These are phyloP conservation scores for Anoncus sp. DNA, from an alignment of 2,888 invertebrate species.

Conservation along the genomic window DNA sequence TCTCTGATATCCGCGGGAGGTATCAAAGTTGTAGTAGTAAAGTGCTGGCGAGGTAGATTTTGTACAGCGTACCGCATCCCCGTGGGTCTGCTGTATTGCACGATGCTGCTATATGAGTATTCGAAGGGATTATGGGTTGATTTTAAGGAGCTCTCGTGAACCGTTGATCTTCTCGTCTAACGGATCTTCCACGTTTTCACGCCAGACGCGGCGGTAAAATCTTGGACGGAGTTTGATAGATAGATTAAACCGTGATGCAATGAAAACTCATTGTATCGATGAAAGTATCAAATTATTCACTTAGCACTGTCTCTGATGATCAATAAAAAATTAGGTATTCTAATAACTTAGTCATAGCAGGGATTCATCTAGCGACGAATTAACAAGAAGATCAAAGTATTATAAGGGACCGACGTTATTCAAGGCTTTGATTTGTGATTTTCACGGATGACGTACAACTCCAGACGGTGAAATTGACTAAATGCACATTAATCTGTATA, in stretches of 20 bases:
- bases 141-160: slow-evolving; percentile 56
- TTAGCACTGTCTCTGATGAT: slow-evolving; percentile 7
- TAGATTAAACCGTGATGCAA: slow-evolving; percentile 7
- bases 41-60: slow-evolving; percentile 55
- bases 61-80: slow-evolving; percentile 29
- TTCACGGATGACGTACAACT: not conserved
- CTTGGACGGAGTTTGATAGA: slow-evolving; percentile 43
- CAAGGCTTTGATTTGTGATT: not conserved
- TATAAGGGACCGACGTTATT: not conserved
- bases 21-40: slow-evolving; percentile 55
- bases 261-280: slow-evolving; percentile 13
- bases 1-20: slow-evolving; percentile 51
- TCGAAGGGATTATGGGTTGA: slow-evolving; percentile 61
- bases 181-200: slow-evolving; percentile 17
- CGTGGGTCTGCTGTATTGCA: slow-evolving; percentile 55
- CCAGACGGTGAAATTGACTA: not conserved
- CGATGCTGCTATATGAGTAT: slow-evolving; percentile 45
- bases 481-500: slow-evolving; percentile 42
- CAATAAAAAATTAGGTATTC: slow-evolving; percentile 12
- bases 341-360: slow-evolving; percentile 6
- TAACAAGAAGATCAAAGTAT: not conserved
- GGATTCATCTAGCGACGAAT: not conserved
- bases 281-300: slow-evolving; percentile 34
- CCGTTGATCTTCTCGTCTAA: slow-evolving; percentile 32
- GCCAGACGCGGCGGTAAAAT: slow-evolving; percentile 24